phyloP scores from a whole-genome alignment of 37 sponge, comb jelly and placozoan species.

The Haliclona indistincta region DNA sequence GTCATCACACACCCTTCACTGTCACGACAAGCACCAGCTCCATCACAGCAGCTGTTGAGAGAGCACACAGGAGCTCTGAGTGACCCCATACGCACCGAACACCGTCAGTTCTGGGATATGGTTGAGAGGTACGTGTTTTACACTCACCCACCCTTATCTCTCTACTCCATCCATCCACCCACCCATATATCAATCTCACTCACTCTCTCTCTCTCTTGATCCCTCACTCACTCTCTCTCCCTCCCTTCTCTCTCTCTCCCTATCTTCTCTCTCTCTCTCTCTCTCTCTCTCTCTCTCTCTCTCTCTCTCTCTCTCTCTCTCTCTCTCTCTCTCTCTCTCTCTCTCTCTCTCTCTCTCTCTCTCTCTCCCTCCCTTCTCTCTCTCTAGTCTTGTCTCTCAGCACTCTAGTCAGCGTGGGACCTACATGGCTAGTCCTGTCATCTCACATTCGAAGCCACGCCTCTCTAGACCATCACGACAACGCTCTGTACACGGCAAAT shows the following conservation, averaged over 20 bases:
- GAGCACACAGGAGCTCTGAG: not conserved
- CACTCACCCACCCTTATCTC: not conserved
- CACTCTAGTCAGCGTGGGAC: too few species aligned
- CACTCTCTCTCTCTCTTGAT: not conserved
- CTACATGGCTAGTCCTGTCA: not conserved
- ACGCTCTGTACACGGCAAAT: too few species aligned
- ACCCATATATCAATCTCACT: not conserved
- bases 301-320: not conserved
- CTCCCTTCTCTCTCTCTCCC: too few species aligned
- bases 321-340: not conserved
- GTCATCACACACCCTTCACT: not conserved
- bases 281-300: not conserved
- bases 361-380: not conserved
- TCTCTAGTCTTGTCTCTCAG: too few species aligned
- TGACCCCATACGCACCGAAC: not conserved
- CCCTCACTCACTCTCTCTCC: not conserved
- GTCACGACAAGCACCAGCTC: not conserved
- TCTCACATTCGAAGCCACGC: conserved; percentile 1
- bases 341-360: not conserved
- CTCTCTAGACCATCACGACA: not conserved
- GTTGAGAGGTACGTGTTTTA: conserved; percentile 22
- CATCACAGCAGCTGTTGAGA: not conserved
- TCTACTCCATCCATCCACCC: not conserved
- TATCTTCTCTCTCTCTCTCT: conserved; percentile 12
- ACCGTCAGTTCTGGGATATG: conserved; percentile 38